phyloP scores from a whole-genome alignment of 1,140 invertebrate species.

The Drosophila kurseongensis region DNA sequence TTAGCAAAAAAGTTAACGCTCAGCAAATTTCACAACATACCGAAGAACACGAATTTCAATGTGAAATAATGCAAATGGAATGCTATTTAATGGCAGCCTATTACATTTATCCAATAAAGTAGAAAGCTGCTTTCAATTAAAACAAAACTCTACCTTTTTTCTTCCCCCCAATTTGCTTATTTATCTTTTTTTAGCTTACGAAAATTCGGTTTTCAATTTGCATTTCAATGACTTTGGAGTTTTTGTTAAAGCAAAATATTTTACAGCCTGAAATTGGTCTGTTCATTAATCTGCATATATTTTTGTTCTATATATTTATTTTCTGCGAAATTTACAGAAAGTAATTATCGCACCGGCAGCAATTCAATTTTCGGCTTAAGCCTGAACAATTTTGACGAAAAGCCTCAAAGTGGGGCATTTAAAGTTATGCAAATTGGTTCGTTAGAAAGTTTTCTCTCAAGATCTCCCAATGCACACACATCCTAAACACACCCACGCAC shows the following conservation, averaged over 20 bases:
- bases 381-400: not conserved
- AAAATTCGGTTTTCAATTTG: conserved; percentile 17
- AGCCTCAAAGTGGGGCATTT: not conserved
- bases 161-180: not conserved
- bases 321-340: conserved; percentile 1
- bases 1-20: conserved; percentile 55
- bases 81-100: conserved; percentile 10
- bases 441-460: no score
- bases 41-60: conserved; percentile 1
- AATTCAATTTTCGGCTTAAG: not conserved
- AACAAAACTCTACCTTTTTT: not conserved
- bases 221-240: conserved; percentile 23
- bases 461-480: not conserved
- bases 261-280: conserved; percentile 7
- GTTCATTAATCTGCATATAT: conserved; percentile 29
- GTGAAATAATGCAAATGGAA: not conserved
- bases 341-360: not conserved
- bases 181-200: conserved; percentile 1
- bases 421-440: not conserved
- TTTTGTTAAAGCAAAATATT: conserved; percentile 8
- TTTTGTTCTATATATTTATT: not conserved
- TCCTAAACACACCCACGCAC: conserved; percentile 8
- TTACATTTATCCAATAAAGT: conserved; percentile 21
- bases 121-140: conserved; percentile 23
- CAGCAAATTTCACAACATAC: conserved; percentile 31